Percentiles rank a stretch among this genome's conserved stretches.
Conservation (phyloP, 2,113 vertebrate species). For the Tetrao urogallus region DNA sequence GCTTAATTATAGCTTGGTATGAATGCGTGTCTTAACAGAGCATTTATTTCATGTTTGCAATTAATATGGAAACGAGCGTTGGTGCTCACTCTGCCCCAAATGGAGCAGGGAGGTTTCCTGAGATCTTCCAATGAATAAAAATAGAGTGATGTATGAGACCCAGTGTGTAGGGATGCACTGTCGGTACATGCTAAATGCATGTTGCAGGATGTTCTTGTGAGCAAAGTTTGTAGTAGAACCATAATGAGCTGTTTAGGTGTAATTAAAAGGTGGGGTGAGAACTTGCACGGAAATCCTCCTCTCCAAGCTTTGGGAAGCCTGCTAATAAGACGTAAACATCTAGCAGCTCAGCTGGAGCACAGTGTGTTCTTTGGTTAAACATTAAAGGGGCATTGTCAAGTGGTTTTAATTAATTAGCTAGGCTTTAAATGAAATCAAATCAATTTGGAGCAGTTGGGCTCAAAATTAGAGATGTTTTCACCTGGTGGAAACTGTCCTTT, state of each 20-base stretch:
- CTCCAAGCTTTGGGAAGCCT: constrained; percentile 31
- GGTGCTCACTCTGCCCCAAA: not conserved
- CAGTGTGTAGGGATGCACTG: not conserved
- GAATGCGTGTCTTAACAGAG: not conserved
- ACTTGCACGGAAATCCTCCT: not conserved
- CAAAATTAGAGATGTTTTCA: constrained; percentile 48
- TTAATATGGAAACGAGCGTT: not conserved
- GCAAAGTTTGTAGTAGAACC: constrained; percentile 4
- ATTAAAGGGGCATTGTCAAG: constrained; percentile 40
- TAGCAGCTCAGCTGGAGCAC: constrained; percentile 54
- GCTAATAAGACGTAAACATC: constrained; percentile 46
- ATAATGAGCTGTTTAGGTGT: constrained; percentile 25
- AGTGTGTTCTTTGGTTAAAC: constrained; percentile 42
- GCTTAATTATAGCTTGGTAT: not conserved
- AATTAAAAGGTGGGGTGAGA: constrained; percentile 37
- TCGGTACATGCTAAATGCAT: not conserved
- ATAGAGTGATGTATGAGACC: not conserved
- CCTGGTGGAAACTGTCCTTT: constrained; percentile 19
- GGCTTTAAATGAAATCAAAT: constrained; percentile 49
- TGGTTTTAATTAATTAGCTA: constrained; percentile 56
- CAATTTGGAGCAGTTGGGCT: constrained; percentile 33
- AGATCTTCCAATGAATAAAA: not conserved
- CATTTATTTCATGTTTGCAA: constrained; percentile 14
- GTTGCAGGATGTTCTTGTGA: not conserved
- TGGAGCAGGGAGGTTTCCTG: not conserved